A percentile compares a stretch with the other conserved stretches of the same genome.
Evolutionary conservation across 1,140 invertebrate genomes (phyloP).

Genomic region (Carposina sasakii): DNA sequence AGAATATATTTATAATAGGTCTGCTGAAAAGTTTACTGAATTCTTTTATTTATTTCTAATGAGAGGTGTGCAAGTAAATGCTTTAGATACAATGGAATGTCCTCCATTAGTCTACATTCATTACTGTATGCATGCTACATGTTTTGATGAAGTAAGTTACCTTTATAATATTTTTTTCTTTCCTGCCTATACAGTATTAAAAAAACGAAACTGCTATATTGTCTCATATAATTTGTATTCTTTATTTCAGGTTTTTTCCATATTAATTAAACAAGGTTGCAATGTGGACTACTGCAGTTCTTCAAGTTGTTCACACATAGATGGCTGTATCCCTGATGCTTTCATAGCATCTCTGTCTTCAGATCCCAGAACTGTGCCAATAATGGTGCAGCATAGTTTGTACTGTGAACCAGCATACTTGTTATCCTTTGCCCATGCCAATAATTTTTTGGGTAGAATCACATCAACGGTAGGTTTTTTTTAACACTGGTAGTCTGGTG

Average conservation of each 20-base stretch:
- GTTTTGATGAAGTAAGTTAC: slow-evolving; percentile 53
- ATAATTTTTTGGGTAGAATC: slow-evolving; percentile 34
- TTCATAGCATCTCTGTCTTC: slow-evolving; percentile 50
- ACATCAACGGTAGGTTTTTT: slow-evolving; percentile 42
- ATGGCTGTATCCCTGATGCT: slow-evolving; percentile 51
- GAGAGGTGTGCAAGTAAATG: slow-evolving; percentile 55
- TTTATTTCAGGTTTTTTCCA: slow-evolving; percentile 57
- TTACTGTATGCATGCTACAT: slow-evolving; percentile 44
- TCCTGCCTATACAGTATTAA: no score
- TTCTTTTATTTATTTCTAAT: slow-evolving; percentile 60
- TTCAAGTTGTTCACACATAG: slow-evolving; percentile 10
- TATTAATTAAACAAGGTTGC: slow-evolving; percentile 55
- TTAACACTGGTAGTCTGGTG: no score
- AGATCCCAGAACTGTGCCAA: slow-evolving; percentile 35
- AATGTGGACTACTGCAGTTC: slow-evolving; percentile 63
- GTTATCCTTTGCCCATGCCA: slow-evolving; percentile 33
- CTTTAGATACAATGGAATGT: slow-evolving; percentile 52
- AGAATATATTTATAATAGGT: slow-evolving; percentile 62
- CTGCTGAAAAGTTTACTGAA: slow-evolving; percentile 49
- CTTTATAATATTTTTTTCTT: slow-evolving; percentile 4
- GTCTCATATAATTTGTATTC: no score
- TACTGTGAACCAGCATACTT: slow-evolving; percentile 52
- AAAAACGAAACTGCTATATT: no score
- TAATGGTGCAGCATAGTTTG: slow-evolving; percentile 54
- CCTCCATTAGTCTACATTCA: slow-evolving; percentile 67